Evolutionary conservation across 2,797 vertebrate species (phyloP).

Genomic region (Gadopsis marmoratus): DNA sequence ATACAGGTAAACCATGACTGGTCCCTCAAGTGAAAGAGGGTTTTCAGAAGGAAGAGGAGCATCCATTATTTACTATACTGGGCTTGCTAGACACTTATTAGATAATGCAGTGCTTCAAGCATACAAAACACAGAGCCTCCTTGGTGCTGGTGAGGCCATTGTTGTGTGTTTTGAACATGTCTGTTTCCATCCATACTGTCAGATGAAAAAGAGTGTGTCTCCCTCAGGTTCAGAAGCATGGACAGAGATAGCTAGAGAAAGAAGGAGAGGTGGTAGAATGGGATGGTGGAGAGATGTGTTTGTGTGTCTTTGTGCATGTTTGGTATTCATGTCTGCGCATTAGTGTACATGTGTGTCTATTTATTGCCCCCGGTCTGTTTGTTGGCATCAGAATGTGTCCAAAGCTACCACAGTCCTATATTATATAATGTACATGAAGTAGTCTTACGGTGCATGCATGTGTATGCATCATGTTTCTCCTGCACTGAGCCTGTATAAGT

Average conservation of each 20-base stretch:
- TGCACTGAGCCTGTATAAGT: slow-evolving; percentile 27
- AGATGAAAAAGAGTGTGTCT: slow-evolving; percentile 83
- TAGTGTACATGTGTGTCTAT: slow-evolving; percentile 43
- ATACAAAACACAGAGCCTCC: slow-evolving; percentile 80
- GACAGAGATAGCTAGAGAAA: slow-evolving; percentile 64
- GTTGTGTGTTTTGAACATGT: slow-evolving; percentile 82
- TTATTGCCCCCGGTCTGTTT: slow-evolving; percentile 45
- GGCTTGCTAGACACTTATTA: slow-evolving; percentile 82
- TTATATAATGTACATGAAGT: slow-evolving; percentile 43
- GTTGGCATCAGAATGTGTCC: slow-evolving; percentile 33
- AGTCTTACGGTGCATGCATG: slow-evolving; percentile 18
- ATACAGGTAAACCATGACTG: slow-evolving; percentile 83
- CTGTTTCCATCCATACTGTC: slow-evolving; percentile 81
- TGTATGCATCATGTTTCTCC: slow-evolving; percentile 27
- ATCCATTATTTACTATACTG: slow-evolving; percentile 85
- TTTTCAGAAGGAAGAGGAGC: slow-evolving; percentile 74
- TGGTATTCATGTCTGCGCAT: slow-evolving; percentile 44
- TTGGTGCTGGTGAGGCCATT: slow-evolving; percentile 74
- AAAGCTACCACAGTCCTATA: slow-evolving; percentile 8
- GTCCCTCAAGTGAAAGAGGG: slow-evolving; percentile 79
- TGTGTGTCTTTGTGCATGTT: slow-evolving; percentile 50
- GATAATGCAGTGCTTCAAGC: slow-evolving; percentile 85
- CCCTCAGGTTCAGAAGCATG: slow-evolving; percentile 74
- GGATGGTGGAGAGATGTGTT: slow-evolving; percentile 48
- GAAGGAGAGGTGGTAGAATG: slow-evolving; percentile 41